phyloP scores from a whole-genome alignment of 2,888 invertebrate genomes.

The Eilema caniola region DNA sequence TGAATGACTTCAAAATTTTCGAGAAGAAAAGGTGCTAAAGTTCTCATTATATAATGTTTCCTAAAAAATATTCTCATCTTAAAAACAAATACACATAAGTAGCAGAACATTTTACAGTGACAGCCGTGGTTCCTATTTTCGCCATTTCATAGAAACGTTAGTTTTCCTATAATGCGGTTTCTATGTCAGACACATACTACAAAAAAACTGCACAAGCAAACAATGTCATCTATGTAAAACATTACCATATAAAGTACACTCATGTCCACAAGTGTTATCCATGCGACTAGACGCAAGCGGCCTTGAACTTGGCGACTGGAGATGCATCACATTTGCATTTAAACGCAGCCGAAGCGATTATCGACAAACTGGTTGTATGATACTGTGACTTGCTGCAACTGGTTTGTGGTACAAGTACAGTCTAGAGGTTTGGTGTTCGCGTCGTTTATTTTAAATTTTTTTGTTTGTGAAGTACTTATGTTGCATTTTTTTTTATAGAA shows the following conservation, averaged over 20 bases:
- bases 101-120: too few relatives aligned
- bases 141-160: too few relatives aligned
- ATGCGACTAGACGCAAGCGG: slow-evolving; percentile 62
- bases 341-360: slow-evolving; percentile 70
- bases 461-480: not conserved
- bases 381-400: slow-evolving; percentile 59
- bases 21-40: too few relatives aligned
- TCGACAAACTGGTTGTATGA: slow-evolving; percentile 68
- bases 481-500: not conserved
- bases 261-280: slow-evolving; percentile 58
- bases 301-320: slow-evolving; percentile 78
- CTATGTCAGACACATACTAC: not conserved
- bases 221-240: slow-evolving; percentile 10
- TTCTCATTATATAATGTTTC: too few relatives aligned
- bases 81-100: too few relatives aligned
- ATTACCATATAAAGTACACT: slow-evolving; percentile 49
- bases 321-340: slow-evolving; percentile 83
- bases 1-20: too few relatives aligned
- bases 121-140: too few relatives aligned
- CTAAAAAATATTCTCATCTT: too few relatives aligned
- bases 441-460: slow-evolving; percentile 31
- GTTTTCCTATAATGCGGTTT: too few relatives aligned
- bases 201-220: not conserved
- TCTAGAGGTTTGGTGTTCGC: slow-evolving; percentile 54
- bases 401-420: slow-evolving; percentile 60